Conservation (phyloP, 2,888 invertebrate species). For the Drosophila kuntzei region DNA sequence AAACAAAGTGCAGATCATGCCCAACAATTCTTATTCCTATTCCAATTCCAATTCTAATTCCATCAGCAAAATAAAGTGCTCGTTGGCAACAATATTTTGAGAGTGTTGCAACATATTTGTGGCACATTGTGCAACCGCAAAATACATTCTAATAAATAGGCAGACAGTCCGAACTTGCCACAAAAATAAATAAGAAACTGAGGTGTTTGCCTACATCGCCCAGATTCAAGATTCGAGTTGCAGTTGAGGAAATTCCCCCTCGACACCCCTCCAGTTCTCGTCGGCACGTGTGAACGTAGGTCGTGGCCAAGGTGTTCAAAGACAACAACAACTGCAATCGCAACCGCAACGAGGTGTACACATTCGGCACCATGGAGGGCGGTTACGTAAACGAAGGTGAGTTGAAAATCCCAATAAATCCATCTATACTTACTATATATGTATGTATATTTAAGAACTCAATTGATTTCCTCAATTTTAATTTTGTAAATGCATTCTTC, state of each 20-base stretch:
- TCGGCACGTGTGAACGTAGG: slow-evolving; percentile 57
- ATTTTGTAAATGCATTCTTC: slow-evolving; percentile 2
- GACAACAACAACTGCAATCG: slow-evolving; percentile 64
- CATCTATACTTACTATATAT: neutral
- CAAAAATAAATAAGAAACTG: slow-evolving; percentile 61
- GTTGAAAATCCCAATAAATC: slow-evolving; percentile 34
- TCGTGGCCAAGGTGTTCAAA: slow-evolving; percentile 75
- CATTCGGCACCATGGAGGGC: slow-evolving; percentile 85
- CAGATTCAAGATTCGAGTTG: slow-evolving; percentile 31
- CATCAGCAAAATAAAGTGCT: slow-evolving; percentile 40
- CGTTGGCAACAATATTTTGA: slow-evolving; percentile 51
- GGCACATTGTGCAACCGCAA: slow-evolving; percentile 61
- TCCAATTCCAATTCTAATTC: slow-evolving; percentile 20
- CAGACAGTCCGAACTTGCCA: slow-evolving; percentile 44
- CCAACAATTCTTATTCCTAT: slow-evolving; percentile 15
- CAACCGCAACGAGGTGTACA: slow-evolving; percentile 81
- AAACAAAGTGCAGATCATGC: slow-evolving; percentile 29
- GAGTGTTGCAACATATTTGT: slow-evolving; percentile 33
- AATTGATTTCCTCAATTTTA: slow-evolving; percentile 12
- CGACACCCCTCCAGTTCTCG: neutral
- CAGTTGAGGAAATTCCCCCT: neutral
- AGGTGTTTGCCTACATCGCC: slow-evolving; percentile 69
- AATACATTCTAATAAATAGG: slow-evolving; percentile 73
- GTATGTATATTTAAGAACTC: neutral
- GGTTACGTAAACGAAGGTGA: slow-evolving; percentile 85